Evolutionary conservation across 2,113 vertebrate genomes (phyloP).

Genomic region (Aegithalos caudatus): DNA sequence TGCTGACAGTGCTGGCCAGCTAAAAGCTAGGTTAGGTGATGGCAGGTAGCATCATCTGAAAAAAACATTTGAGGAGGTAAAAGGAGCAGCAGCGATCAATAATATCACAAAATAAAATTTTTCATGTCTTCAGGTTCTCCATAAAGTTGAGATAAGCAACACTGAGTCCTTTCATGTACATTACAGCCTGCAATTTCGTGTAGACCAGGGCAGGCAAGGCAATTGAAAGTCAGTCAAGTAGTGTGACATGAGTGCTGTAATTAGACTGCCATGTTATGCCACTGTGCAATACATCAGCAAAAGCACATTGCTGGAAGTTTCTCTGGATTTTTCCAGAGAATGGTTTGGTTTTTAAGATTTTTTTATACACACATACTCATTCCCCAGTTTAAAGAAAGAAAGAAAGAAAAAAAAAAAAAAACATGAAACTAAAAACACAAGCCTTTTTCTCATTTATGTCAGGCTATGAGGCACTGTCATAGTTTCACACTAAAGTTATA

Average conservation of each 20-base stretch:
- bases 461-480: neutral
- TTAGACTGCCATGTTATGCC: slow-evolving; percentile 26
- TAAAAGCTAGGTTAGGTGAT: slow-evolving; percentile 27
- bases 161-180: slow-evolving; percentile 7
- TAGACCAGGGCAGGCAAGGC: slow-evolving; percentile 1
- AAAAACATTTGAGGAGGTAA: slow-evolving; percentile 16
- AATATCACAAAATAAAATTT: neutral
- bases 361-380: neutral
- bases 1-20: neutral
- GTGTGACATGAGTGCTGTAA: slow-evolving; percentile 28
- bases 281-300: slow-evolving; percentile 19
- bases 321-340: neutral
- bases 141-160: slow-evolving; percentile 14
- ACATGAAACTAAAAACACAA: accelerated
- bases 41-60: slow-evolving; percentile 9
- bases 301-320: neutral
- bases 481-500: neutral
- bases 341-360: neutral
- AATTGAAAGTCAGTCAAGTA: slow-evolving; percentile 29
- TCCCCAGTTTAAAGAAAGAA: neutral
- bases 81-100: slow-evolving; percentile 9
- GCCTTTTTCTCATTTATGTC: neutral
- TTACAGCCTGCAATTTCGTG: slow-evolving; percentile 15
- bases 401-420: no score
- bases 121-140: neutral